Base-by-base conservation (phyloP, 2,888 invertebrate species). In the Abrostola tripartita region DNA sequence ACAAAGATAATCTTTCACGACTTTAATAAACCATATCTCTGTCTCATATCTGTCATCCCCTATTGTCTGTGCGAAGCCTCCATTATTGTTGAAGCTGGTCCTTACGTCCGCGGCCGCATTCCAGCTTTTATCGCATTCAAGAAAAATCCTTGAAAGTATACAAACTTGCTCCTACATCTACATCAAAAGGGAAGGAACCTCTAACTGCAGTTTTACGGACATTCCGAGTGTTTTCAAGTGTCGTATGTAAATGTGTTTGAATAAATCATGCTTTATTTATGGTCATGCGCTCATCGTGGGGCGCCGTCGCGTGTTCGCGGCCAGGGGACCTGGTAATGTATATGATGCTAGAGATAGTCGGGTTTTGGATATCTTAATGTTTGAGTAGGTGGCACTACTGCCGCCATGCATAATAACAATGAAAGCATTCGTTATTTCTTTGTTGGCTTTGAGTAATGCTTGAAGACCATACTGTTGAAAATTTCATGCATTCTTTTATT, bases 231-330 rank as follows among this genome's bases (percentile, higher is more conserved):
- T 47, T 47, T 7, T 14, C 44, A 24, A 47, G 44, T 47, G 44
- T 42, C 42, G 42, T 47, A 47, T 47, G 44, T 47, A 47, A 24
- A 47, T 47, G 14, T 47, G 44, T 24, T 47, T 47, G 44, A 47
- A 47, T 47, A 47, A 47, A 24, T 24, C 44, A 47, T 24, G 14
- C 24, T 47, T 9, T 47, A 24, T 42, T 42, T 47, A 24, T 47
- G 40, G 9, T 11, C 40, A 11, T 40, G 44, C 24, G 44, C 24
- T 47, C 9, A 47, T 47, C 14, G 44, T 14, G 44, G 14, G 9
- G 44, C 24, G 24, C 24, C 24, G 8, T 47, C 44, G 44, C 44
- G 44, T 47, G 44, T 24, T 2, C 1, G 1, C 1, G 24, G 24
- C 44, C 44, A 8, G 7, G 42, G 42, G 5, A 42, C 5, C 42